A percentile compares a stretch with the other conserved stretches of the same genome.
Conservation (phyloP, 2,797 vertebrate species). For the Halcyon smyrnensis region DNA sequence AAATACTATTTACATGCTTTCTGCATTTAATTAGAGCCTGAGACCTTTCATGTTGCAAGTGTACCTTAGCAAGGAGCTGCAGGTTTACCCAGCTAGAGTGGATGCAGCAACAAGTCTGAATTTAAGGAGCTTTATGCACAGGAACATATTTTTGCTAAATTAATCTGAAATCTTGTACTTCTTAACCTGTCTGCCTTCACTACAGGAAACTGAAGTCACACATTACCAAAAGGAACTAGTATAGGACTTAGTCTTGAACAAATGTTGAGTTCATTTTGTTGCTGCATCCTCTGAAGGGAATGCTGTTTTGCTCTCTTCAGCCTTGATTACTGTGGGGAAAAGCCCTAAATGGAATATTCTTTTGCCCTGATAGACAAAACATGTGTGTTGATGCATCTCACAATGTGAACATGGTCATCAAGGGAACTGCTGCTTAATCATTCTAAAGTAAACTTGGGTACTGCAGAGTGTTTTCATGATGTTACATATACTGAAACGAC, state of each 20-base stretch:
- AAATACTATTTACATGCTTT: not conserved
- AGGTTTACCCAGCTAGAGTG: not conserved
- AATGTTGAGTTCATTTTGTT: not conserved
- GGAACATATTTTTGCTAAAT: not conserved
- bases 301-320: conserved; percentile 74
- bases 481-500: conserved; percentile 3
- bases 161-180: not conserved
- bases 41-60: not conserved
- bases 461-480: not conserved
- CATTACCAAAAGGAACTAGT: not conserved
- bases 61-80: not conserved
- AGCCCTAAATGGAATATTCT: conserved; percentile 35
- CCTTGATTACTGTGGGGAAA: conserved; percentile 62
- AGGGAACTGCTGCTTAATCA: conserved; percentile 32
- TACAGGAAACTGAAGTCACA: not conserved
- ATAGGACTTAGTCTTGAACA: not conserved
- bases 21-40: not conserved
- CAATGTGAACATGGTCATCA: not conserved
- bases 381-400: conserved; percentile 32
- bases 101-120: not conserved
- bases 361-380: conserved; percentile 55
- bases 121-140: not conserved
- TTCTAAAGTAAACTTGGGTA: not conserved
- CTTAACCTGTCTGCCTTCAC: not conserved
- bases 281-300: conserved; percentile 67